phyloP scores from a whole-genome alignment of 2,797 vertebrate species.

The Champsocephalus esox region DNA sequence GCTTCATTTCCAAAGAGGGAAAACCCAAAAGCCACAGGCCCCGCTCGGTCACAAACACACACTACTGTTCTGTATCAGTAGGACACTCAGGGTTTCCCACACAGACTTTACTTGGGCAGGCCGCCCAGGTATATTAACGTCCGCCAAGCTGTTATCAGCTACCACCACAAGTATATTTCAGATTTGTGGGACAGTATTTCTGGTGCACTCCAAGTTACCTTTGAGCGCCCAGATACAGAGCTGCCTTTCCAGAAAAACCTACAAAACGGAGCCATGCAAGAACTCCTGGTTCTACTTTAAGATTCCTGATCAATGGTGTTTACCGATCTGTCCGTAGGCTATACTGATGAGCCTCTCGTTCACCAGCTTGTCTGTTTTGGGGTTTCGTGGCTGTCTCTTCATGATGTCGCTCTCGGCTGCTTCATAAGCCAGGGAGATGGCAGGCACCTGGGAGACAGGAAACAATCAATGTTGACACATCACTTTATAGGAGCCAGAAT shows the following conservation, averaged over 20 bases:
- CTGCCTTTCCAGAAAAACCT: too few relatives aligned
- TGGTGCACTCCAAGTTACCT: constrained; percentile 58
- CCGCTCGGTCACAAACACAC: constrained; percentile 15
- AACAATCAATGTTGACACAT: neutral
- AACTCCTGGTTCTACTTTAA: too few relatives aligned
- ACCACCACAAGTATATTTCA: too few relatives aligned
- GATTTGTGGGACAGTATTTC: constrained; percentile 54
- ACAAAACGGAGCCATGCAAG: too few relatives aligned
- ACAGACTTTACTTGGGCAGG: too few relatives aligned
- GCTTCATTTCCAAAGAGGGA: constrained; percentile 52
- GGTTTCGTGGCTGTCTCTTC: constrained; percentile 97
- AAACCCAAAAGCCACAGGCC: constrained; percentile 31
- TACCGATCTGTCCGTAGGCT: constrained; percentile 97
- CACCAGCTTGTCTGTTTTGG: constrained; percentile 95
- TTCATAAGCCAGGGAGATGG: constrained; percentile 97
- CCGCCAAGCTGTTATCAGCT: too few relatives aligned
- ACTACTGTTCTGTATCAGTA: constrained; percentile 25
- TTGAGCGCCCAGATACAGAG: constrained; percentile 37
- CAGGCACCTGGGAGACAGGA: constrained; percentile 87
- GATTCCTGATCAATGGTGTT: constrained; percentile 21
- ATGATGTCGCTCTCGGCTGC: constrained; percentile 99
- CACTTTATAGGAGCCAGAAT: neutral
- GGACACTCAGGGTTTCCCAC: too few relatives aligned
- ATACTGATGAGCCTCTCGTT: constrained; percentile 97
- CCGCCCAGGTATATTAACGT: too few relatives aligned